phyloP scores from a whole-genome alignment of 2,113 vertebrate species.

The Riparia riparia region DNA sequence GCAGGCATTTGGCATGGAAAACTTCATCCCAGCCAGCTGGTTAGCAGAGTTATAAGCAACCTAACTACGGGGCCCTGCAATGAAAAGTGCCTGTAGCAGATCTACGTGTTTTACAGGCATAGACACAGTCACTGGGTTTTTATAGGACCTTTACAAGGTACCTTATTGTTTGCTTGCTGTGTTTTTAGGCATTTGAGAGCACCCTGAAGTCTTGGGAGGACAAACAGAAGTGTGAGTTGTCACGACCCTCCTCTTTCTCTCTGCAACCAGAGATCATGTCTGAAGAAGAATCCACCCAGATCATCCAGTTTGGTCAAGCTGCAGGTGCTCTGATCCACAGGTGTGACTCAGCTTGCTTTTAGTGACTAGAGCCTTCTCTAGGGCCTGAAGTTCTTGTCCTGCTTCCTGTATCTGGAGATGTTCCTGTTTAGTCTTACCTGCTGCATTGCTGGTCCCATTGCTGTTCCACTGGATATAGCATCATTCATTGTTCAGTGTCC shows the following conservation, averaged over 20 bases:
- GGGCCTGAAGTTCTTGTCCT: background rate
- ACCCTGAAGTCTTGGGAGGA: slow-evolving; percentile 98
- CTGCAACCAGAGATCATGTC: slow-evolving; percentile 89
- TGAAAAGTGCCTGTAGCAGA: background rate
- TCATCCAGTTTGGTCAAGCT: slow-evolving; percentile 90
- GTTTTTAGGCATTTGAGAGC: slow-evolving; percentile 90
- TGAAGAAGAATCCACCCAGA: slow-evolving; percentile 88
- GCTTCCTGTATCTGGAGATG: background rate
- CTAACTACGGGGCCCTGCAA: background rate
- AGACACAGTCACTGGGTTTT: background rate
- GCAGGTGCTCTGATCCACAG: slow-evolving; percentile 93
- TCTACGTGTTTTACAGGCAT: background rate
- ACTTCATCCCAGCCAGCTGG: background rate
- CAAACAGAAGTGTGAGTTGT: slow-evolving; percentile 94
- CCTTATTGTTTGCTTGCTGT: background rate
- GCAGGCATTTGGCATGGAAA: background rate
- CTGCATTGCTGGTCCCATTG: background rate
- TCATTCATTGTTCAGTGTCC: background rate
- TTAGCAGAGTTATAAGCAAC: background rate
- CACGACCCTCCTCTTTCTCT: slow-evolving; percentile 80
- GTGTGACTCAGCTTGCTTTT: slow-evolving; percentile 60
- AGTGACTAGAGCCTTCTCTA: background rate
- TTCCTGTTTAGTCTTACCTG: background rate
- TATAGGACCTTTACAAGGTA: background rate
- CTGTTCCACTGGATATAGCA: background rate